phyloP scores from a whole-genome alignment of 2,888 invertebrate genomes.

The Sthenelais limicola region DNA sequence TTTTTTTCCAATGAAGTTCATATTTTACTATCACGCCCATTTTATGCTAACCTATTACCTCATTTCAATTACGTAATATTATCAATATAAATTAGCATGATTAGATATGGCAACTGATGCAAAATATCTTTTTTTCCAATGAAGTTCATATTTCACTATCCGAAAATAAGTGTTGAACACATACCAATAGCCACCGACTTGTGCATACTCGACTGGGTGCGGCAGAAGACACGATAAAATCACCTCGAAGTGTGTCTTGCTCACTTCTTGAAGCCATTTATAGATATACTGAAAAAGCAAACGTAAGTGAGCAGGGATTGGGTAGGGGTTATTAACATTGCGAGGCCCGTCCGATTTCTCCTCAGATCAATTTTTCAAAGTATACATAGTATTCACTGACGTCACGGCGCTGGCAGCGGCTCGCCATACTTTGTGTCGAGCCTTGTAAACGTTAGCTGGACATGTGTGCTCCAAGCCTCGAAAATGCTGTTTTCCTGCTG shows the following conservation, averaged over 20 bases:
- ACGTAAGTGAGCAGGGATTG: no score
- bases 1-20: background rate
- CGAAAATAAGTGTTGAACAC: slow-evolving; percentile 48
- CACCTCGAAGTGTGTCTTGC: slow-evolving; percentile 87
- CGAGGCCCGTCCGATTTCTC: no score
- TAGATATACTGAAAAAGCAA: slow-evolving; percentile 81
- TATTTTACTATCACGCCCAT: background rate
- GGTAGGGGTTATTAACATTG: no score
- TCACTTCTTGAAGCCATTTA: slow-evolving; percentile 89
- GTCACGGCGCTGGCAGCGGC: no score
- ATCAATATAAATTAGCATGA: background rate
- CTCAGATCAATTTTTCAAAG: no score
- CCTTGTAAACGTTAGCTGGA: no score
- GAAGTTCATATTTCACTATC: background rate
- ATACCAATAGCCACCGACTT: slow-evolving; percentile 96
- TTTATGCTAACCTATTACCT: background rate
- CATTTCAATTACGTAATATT: background rate
- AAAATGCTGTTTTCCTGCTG: no score
- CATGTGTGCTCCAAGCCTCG: no score
- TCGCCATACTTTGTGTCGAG: no score
- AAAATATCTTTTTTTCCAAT: background rate
- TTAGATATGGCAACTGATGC: background rate
- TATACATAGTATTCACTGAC: no score
- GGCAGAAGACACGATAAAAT: slow-evolving; percentile 95
- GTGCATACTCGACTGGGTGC: slow-evolving; percentile 94